phyloP scores from a whole-genome alignment of 2,113 vertebrate species.

The Hystrix brachyura region DNA sequence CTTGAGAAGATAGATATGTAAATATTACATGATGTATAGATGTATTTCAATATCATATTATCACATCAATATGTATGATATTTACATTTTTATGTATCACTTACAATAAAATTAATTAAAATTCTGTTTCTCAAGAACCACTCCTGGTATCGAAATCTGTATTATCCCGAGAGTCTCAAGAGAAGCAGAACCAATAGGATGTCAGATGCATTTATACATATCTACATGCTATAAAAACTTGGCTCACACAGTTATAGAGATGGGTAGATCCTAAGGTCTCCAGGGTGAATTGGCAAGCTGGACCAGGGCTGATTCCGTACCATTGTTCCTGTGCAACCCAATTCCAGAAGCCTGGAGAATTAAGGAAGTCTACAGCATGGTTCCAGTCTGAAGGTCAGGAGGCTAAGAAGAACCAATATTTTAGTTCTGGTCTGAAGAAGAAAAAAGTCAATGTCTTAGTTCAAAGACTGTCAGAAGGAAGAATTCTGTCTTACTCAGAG shows the following conservation, averaged over 20 bases:
- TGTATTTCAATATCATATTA: not conserved
- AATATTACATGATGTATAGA: not conserved
- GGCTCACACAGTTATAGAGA: not conserved
- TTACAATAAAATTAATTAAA: not conserved
- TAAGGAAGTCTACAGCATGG: not conserved
- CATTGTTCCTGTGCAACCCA: not conserved
- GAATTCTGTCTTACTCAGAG: not conserved
- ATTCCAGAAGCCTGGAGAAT: not conserved
- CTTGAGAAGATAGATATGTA: not conserved
- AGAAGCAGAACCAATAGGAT: not conserved
- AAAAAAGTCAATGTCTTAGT: not conserved
- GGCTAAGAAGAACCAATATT: not conserved
- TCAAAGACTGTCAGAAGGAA: not conserved
- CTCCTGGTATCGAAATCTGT: not conserved
- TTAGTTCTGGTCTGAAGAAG: not conserved
- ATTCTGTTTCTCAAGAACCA: not conserved
- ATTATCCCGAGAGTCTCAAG: not conserved
- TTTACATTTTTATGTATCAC: not conserved
- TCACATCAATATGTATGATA: not conserved
- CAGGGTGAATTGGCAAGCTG: not conserved
- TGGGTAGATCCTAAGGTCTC: not conserved
- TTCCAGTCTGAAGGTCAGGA: not conserved
- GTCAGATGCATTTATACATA: not conserved
- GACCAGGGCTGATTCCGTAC: too few relatives aligned
- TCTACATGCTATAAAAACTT: not conserved